Base-by-base conservation (phyloP, 2,888 invertebrate species). In the Rhogogaster chlorosoma region DNA sequence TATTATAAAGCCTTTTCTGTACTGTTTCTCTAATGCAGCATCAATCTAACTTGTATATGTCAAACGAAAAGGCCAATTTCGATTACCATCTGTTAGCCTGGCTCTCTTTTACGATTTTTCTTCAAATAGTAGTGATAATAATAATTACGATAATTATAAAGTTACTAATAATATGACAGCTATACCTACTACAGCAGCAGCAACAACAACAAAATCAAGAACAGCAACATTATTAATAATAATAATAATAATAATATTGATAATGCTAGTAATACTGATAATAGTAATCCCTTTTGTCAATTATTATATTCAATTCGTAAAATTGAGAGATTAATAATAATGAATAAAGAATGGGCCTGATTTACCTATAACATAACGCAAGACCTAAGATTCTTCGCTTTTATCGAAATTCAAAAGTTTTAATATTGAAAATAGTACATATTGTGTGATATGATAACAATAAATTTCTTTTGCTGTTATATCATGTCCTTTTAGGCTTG, bases 221-320 rank as follows among this genome's bases (percentile, higher is more conserved):
- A 61, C 1, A 80, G 61, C 6, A 45, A 80, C 15, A 32, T 53
- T 53, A 77, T 29, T 29, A 53, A 77, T 32, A 57, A 61, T n/a
- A 22, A n/a, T 36, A 57, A 78, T 78, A 61, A 45, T 78, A 22
- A 57, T 80, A 38, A 77, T 77, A 53, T 53, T 32, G 26, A 38
- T 73, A 73, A 73, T 73, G 26, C n/a, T 42, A 42, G 53, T 77
- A n/a, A 80, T 80, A 80, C 32, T 61, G 38, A 80, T 80, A 80
- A 80, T 80, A 80, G 78, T 80, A 85, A 86, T 87, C 89, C 89
- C 87, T 88, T 89, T 88, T 86, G 90, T 89, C 89, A 89, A 89
- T 90, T 89, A 90, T 85, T 85, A 88, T 85, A 32, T 36, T 18
- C 61, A 61, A 80, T 80, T 22, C 38, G 61, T 61, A 61, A 57